Conservation (phyloP, 2,797 vertebrate species). For the Nyctalus aviator region DNA sequence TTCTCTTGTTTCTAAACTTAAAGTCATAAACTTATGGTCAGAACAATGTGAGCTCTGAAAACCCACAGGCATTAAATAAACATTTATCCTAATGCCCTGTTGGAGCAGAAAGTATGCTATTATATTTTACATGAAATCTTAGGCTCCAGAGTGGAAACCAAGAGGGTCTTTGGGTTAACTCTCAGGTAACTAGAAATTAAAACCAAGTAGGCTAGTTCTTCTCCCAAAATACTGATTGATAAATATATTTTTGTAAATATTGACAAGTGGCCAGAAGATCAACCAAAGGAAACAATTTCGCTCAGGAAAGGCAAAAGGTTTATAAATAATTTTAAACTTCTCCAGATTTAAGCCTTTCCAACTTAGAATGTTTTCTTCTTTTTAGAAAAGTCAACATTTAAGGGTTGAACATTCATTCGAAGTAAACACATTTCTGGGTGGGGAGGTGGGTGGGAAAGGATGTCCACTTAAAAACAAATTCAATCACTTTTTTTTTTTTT, state of each 20-base stretch:
- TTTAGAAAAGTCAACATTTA: slow-evolving; percentile 5
- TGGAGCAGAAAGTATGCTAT: background rate
- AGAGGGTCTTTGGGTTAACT: background rate
- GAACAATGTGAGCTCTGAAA: background rate
- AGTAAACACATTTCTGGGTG: background rate
- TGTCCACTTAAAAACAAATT: background rate
- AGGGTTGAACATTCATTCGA: background rate
- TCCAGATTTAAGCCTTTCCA: background rate
- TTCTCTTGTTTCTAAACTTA: background rate
- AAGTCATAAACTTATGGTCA: background rate
- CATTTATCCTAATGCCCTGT: background rate
- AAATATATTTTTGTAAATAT: background rate
- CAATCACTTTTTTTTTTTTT: background rate
- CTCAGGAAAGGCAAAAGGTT: background rate
- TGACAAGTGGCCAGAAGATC: background rate
- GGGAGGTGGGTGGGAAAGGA: background rate
- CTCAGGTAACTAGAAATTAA: slow-evolving; percentile 8
- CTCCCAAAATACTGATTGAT: background rate
- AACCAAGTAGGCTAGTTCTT: background rate
- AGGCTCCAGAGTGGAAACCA: background rate
- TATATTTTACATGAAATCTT: background rate
- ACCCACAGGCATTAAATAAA: background rate
- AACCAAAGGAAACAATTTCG: background rate
- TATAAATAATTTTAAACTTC: background rate
- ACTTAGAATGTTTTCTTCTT: background rate